Percentiles rank a stretch among this genome's conserved stretches.
These are phyloP conservation scores for Zaprionus gabonicus DNA, from an alignment of 1,140 invertebrate species.

Conservation along the genomic window DNA sequence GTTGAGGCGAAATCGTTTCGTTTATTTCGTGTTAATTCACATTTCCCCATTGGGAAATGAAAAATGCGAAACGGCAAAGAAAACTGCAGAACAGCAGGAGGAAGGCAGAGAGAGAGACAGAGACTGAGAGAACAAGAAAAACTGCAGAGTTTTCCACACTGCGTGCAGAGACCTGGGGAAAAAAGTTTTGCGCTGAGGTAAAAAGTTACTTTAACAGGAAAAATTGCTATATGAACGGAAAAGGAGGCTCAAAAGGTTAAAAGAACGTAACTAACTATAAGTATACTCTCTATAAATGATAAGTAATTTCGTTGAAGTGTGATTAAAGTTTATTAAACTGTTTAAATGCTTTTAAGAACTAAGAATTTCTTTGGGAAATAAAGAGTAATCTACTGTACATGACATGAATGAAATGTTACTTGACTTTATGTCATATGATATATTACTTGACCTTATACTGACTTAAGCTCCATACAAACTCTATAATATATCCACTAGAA, in stretches of 20 bases:
- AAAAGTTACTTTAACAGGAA: not conserved
- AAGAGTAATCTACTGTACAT: no score
- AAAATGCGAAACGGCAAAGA: constrained; percentile 35
- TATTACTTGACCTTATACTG: no score
- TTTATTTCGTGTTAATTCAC: constrained; percentile 55
- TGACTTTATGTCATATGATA: no score
- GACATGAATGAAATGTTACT: no score
- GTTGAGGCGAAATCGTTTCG: constrained; percentile 32
- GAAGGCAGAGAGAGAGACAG: not conserved
- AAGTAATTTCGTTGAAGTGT: not conserved
- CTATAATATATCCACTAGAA: no score
- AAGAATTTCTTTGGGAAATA: not conserved
- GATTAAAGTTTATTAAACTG: not conserved
- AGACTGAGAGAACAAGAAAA: constrained; percentile 1
- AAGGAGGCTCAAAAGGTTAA: not conserved
- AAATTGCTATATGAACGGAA: not conserved
- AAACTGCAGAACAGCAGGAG: not conserved
- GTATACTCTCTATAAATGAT: not conserved
- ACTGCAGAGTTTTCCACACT: constrained; percentile 1
- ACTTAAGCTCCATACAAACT: no score
- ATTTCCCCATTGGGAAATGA: constrained; percentile 24
- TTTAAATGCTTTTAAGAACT: not conserved
- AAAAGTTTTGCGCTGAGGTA: not conserved
- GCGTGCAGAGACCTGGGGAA: not conserved
- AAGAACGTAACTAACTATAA: not conserved